Evolutionary conservation across 2,888 invertebrate genomes (phyloP).

Genomic region (Erebia epiphron): DNA sequence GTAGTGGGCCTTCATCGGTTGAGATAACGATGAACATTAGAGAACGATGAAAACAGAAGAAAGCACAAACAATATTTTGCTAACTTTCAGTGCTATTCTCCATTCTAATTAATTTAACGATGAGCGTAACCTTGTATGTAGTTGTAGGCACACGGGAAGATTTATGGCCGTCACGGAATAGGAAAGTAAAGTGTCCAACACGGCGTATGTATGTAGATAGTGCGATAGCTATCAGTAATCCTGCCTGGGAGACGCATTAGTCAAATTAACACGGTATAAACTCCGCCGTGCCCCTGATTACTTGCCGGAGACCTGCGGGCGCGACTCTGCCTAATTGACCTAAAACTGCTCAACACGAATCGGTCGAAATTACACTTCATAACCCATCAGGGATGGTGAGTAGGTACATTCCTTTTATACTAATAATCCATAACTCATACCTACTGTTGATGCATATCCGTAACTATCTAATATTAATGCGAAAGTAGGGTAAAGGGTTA

Average conservation of each 20-base stretch:
- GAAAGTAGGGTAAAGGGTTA: too few species aligned
- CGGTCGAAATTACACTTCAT: constrained; percentile 74
- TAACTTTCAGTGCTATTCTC: background rate
- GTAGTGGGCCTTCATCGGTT: too few species aligned
- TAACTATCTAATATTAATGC: too few species aligned
- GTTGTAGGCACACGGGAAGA: background rate
- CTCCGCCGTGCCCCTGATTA: constrained; percentile 79
- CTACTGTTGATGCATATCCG: too few species aligned
- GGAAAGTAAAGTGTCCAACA: constrained; percentile 7
- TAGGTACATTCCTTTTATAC: too few species aligned
- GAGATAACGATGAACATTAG: too few species aligned
- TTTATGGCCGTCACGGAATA: constrained; percentile 3
- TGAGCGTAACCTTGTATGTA: background rate
- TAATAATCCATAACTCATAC: too few species aligned
- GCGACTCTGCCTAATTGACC: constrained; percentile 82
- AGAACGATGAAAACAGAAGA: too few species aligned
- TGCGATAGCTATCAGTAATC: constrained; percentile 44
- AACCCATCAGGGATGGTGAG: constrained; percentile 64
- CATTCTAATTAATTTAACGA: background rate
- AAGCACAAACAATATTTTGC: too few species aligned
- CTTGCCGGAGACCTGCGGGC: constrained; percentile 63
- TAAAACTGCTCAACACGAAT: constrained; percentile 82
- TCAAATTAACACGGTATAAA: constrained; percentile 83
- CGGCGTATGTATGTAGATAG: constrained; percentile 12
- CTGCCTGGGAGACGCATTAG: constrained; percentile 75